Evolutionary conservation across 2,888 invertebrate genomes (phyloP).

Genomic region (Allygus modestus): DNA sequence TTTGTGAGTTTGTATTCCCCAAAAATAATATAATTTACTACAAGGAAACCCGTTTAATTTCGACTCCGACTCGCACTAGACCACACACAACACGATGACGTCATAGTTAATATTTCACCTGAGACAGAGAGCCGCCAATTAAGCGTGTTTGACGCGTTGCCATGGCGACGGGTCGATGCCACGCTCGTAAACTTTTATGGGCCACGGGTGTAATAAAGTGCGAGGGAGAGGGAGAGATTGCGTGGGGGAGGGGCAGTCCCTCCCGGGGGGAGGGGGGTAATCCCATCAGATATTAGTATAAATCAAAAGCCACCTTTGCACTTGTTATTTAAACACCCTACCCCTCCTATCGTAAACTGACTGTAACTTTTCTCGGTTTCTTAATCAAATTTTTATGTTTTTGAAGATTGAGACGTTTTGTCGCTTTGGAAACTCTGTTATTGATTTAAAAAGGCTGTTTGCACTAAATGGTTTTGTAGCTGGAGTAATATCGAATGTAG

Average conservation of each 20-base stretch:
- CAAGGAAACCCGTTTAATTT: too few relatives aligned
- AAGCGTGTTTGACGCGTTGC: slow-evolving; percentile 57
- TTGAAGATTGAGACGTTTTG: not conserved
- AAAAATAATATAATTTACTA: too few relatives aligned
- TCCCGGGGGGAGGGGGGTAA: slow-evolving; percentile 37
- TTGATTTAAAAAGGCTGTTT: too few relatives aligned
- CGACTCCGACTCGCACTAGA: not conserved
- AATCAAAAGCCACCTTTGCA: slow-evolving; percentile 60
- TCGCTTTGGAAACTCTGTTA: too few relatives aligned
- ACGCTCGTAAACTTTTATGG: slow-evolving; percentile 68
- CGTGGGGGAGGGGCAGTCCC: slow-evolving; percentile 10
- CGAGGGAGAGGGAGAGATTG: not conserved
- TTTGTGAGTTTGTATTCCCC: too few relatives aligned
- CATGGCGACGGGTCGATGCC: slow-evolving; percentile 66
- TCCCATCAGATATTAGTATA: slow-evolving; percentile 60
- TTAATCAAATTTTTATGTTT: slow-evolving; percentile 7
- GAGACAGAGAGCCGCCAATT: slow-evolving; percentile 16
- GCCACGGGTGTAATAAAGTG: slow-evolving; percentile 64
- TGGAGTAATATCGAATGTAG: too few relatives aligned
- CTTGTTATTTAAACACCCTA: slow-evolving; percentile 35
- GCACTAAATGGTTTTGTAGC: too few relatives aligned
- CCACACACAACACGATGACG: slow-evolving; percentile 17
- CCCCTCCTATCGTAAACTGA: not conserved
- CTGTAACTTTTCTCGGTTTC: slow-evolving; percentile 15
- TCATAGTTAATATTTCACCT: not conserved